These are phyloP conservation scores for Lamproptera curius DNA, from an alignment of 2,888 invertebrate genomes.

Conservation along the genomic window DNA sequence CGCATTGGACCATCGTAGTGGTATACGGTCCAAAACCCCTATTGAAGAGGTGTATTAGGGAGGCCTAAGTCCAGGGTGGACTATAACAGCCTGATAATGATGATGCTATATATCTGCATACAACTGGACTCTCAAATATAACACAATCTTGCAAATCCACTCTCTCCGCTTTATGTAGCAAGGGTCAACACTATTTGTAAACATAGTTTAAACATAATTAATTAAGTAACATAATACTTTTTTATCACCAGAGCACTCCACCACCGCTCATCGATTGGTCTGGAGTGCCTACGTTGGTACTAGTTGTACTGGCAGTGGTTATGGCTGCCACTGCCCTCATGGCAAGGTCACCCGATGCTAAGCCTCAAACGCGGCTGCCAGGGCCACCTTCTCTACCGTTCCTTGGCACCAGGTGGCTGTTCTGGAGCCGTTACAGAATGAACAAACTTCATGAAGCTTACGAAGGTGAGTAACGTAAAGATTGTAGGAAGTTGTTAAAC, in stretches of 20 bases:
- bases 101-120: too few species aligned
- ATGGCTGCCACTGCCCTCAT: constrained; percentile 49
- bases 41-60: too few species aligned
- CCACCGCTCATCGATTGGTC: constrained; percentile 66
- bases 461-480: constrained; percentile 79
- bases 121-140: too few species aligned
- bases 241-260: constrained; percentile 46
- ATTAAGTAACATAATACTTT: too few species aligned
- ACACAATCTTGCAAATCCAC: too few species aligned
- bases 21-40: too few species aligned
- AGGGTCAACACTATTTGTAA: too few species aligned
- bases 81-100: too few species aligned
- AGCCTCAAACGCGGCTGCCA: constrained; percentile 73
- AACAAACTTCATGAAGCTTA: constrained; percentile 89
- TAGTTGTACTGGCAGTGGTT: constrained; percentile 47
- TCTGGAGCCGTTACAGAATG: constrained; percentile 83
- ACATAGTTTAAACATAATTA: too few species aligned
- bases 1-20: too few species aligned
- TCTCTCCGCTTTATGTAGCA: too few species aligned
- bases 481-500: constrained; percentile 6
- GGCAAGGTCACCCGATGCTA: constrained; percentile 43
- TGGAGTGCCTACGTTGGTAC: constrained; percentile 58
- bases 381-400: constrained; percentile 86
- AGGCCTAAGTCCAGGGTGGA: too few species aligned
- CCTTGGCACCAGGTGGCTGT: constrained; percentile 90